Evolutionary conservation across 2,113 vertebrate species (phyloP).

Genomic region (Tamias sibiricus): DNA sequence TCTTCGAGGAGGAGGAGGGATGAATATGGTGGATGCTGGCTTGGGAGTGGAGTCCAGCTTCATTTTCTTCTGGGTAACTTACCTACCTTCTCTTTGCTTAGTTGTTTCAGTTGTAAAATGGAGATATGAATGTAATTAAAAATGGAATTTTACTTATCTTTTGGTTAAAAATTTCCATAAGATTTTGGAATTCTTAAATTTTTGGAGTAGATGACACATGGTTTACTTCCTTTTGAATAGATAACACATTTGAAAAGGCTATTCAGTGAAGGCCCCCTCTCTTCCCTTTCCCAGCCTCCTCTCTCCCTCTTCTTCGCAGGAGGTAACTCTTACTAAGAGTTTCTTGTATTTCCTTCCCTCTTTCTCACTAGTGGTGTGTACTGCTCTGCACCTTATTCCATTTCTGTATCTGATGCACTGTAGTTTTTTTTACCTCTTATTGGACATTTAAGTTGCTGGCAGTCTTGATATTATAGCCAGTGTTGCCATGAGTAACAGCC

Average conservation of each 20-base stretch:
- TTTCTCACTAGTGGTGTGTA: too few relatives aligned
- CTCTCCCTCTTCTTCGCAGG: not conserved
- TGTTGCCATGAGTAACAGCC: not conserved
- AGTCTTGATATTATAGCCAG: not conserved
- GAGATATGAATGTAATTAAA: not conserved
- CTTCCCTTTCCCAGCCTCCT: not conserved
- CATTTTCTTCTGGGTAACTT: not conserved
- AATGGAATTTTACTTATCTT: not conserved
- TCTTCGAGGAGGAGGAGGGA: not conserved
- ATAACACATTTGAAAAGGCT: not conserved
- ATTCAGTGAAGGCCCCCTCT: not conserved
- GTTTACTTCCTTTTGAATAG: not conserved
- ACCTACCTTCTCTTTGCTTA: not conserved
- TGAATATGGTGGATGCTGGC: fast-evolving
- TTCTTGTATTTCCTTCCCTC: not conserved
- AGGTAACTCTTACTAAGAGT: not conserved
- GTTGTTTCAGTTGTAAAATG: not conserved
- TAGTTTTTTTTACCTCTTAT: not conserved
- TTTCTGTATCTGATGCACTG: not conserved
- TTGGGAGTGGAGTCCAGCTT: fast-evolving
- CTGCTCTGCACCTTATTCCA: not conserved
- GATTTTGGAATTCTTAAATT: not conserved
- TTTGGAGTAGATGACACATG: not conserved
- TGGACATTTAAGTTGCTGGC: not conserved
- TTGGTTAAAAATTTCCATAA: not conserved